A percentile compares a stretch with the other conserved stretches of the same genome.
Evolutionary conservation across 2,888 invertebrate species (phyloP).

Genomic region (Sussaba pulchella): DNA sequence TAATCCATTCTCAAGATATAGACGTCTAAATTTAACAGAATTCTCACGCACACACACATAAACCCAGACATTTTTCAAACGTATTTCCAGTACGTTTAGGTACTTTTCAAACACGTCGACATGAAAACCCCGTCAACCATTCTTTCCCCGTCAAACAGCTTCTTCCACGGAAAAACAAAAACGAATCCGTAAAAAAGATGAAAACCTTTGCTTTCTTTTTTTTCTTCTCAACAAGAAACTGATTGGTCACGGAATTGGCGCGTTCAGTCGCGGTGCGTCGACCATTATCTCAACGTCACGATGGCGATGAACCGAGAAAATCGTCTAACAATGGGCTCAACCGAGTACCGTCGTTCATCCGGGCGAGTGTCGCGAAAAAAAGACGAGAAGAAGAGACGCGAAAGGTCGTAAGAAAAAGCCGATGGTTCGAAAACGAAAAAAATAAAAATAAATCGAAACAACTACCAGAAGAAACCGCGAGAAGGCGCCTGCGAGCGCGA

Average conservation of each 20-base stretch:
- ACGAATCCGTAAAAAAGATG: no score
- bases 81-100: no score
- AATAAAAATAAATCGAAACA: no score
- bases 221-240: slow-evolving; percentile 24
- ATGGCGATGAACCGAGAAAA: slow-evolving; percentile 58
- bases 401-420: slow-evolving; percentile 44
- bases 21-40: no score
- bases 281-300: slow-evolving; percentile 18
- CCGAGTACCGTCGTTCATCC: slow-evolving; percentile 44
- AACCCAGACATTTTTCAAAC: no score
- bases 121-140: no score
- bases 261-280: slow-evolving; percentile 24
- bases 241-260: slow-evolving; percentile 59
- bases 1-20: no score
- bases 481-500: slow-evolving; percentile 28
- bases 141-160: no score
- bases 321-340: slow-evolving; percentile 57
- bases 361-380: slow-evolving; percentile 24
- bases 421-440: slow-evolving; percentile 51
- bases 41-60: no score
- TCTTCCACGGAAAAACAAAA: no score
- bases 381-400: slow-evolving; percentile 18
- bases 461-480: slow-evolving; percentile 6
- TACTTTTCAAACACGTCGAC: no score
- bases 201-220: no score